These are phyloP conservation scores for Gymnorhina tibicen DNA, from an alignment of 2,113 vertebrate species.

Conservation along the genomic window DNA sequence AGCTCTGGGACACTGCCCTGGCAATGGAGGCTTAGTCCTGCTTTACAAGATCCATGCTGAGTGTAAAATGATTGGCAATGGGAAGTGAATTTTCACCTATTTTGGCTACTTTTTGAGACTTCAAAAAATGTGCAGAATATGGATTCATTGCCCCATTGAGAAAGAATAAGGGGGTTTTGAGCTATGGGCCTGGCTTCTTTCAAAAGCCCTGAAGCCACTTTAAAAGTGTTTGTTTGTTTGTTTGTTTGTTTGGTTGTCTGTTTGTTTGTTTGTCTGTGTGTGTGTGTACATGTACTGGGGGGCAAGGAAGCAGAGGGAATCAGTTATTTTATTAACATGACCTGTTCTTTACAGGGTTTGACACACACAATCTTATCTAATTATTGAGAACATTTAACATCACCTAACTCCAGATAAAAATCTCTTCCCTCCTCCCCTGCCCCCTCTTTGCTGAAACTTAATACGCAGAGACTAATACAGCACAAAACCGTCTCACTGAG, in stretches of 20 bases:
- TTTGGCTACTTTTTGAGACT: not conserved
- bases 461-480: conserved; percentile 19
- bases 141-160: not conserved
- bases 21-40: not conserved
- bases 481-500: conserved; percentile 20
- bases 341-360: not conserved
- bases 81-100: conserved; percentile 3
- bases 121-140: not conserved
- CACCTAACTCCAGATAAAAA: conserved; percentile 32
- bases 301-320: not conserved
- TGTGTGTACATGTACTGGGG: not conserved
- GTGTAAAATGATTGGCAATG: not conserved
- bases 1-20: not conserved
- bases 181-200: not conserved
- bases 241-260: no score
- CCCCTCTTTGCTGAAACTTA: conserved; percentile 36
- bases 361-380: conserved; percentile 16
- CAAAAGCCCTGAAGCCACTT: not conserved
- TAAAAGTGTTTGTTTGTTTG: not conserved
- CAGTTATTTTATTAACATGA: not conserved
- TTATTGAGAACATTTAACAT: conserved; percentile 34
- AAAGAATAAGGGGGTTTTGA: not conserved
- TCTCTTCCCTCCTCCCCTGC: not conserved
- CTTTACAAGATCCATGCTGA: not conserved
- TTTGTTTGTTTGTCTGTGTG: not conserved